Conservation (phyloP, 2,888 invertebrate genomes). For the Diogma glabrata region DNA sequence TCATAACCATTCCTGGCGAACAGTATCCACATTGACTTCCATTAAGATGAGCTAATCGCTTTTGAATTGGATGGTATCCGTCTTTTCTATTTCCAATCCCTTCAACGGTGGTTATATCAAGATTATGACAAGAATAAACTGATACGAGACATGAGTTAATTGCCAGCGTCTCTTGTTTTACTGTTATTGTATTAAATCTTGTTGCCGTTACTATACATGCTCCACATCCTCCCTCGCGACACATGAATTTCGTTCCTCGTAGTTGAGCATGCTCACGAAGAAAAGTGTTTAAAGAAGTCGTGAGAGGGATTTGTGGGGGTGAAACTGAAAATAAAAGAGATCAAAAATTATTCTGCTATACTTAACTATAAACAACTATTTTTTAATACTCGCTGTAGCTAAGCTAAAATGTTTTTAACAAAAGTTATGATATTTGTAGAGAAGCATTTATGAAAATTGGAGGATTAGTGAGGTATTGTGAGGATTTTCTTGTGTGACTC, state of each 20-base stretch:
- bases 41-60: constrained; percentile 43
- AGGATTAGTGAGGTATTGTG: no score
- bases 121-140: constrained; percentile 42
- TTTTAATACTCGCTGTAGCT: no score
- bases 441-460: no score
- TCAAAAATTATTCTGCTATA: no score
- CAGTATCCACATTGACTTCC: constrained; percentile 59
- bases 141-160: constrained; percentile 14
- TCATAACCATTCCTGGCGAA: constrained; percentile 50
- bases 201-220: constrained; percentile 40
- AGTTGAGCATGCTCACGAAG: constrained; percentile 40
- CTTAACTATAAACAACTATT: no score
- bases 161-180: not conserved
- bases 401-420: no score
- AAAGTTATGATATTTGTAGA: no score
- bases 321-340: no score
- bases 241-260: constrained; percentile 48
- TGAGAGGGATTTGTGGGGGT: no score
- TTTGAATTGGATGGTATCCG: constrained; percentile 52
- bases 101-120: constrained; percentile 54
- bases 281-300: constrained; percentile 41
- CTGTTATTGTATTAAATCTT: constrained; percentile 23
- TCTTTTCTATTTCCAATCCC: constrained; percentile 48
- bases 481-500: no score
- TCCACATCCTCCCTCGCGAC: constrained; percentile 50